Conservation (phyloP, 2,888 invertebrate genomes). For the Buathra laborator region DNA sequence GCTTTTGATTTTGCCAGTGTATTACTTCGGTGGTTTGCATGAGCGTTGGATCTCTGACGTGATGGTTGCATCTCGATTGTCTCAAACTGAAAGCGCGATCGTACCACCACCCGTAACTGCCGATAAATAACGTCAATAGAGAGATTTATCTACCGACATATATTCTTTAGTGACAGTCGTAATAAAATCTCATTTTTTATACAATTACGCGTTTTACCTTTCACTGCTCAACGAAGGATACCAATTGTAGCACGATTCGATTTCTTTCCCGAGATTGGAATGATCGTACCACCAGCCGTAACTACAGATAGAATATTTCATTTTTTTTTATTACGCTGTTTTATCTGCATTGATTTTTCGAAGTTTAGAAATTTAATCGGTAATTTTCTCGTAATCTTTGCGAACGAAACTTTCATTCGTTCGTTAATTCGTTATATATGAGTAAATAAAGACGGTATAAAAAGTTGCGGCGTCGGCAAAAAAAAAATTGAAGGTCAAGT, state of each 20-base stretch:
- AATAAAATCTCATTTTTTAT: neutral
- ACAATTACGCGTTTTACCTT: neutral
- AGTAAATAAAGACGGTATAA: neutral
- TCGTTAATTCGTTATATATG: neutral
- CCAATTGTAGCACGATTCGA: neutral
- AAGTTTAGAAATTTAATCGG: neutral
- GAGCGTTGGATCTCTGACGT: slow-evolving; percentile 78
- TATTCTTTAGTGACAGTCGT: neutral
- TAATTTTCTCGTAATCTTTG: neutral
- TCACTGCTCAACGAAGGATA: neutral
- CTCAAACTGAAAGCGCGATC: slow-evolving; percentile 75
- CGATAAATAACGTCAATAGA: slow-evolving; percentile 17
- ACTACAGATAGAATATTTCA: slow-evolving; percentile 64
- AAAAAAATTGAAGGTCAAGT: neutral
- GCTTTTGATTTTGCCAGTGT: slow-evolving; percentile 77
- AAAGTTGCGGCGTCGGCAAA: neutral
- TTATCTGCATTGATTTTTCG: neutral
- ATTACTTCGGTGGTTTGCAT: slow-evolving; percentile 77
- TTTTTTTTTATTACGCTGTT: neutral
- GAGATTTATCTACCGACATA: neutral
- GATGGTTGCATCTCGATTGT: slow-evolving; percentile 76
- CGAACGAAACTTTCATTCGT: too few species aligned
- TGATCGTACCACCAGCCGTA: slow-evolving; percentile 81
- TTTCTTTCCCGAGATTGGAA: slow-evolving; percentile 72
- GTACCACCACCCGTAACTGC: slow-evolving; percentile 83